Evolutionary conservation across 2,113 vertebrate species (phyloP).

Genomic region (Aptenodytes patagonicus): DNA sequence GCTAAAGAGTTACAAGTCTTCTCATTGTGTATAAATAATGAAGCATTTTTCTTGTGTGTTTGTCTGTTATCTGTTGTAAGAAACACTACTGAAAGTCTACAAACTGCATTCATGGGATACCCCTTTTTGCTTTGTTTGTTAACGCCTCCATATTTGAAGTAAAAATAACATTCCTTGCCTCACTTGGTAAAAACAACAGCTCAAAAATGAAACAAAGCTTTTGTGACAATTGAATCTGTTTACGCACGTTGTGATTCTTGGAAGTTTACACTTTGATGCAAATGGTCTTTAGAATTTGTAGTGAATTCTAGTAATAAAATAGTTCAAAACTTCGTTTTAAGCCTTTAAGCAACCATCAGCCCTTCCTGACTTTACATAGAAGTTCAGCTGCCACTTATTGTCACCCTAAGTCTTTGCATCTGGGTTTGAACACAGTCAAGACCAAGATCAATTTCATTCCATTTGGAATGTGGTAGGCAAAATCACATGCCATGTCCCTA

Average conservation of each 20-base stretch:
- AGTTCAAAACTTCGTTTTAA: neutral
- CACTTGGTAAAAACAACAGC: neutral
- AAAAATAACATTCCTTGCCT: neutral
- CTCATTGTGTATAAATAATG: neutral
- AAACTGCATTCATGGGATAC: neutral
- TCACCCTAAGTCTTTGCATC: neutral
- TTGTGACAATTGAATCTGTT: neutral
- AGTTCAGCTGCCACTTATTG: neutral
- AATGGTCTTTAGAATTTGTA: neutral
- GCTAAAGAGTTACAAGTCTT: neutral
- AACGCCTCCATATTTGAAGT: neutral
- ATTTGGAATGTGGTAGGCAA: neutral
- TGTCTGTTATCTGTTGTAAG: neutral
- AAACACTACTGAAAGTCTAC: neutral
- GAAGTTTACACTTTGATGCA: neutral
- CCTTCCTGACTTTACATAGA: neutral
- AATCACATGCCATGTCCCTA: neutral
- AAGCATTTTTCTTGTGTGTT: neutral
- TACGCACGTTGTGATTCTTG: neutral
- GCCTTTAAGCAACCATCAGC: neutral
- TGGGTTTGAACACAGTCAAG: neutral
- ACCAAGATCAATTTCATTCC: neutral
- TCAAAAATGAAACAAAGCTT: neutral
- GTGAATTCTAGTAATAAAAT: neutral
- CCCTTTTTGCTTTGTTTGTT: neutral